A percentile compares a stretch with the other conserved stretches of the same genome.
Evolutionary conservation across 2,888 invertebrate species (phyloP).

Genomic region (Drosophila basisetae): DNA sequence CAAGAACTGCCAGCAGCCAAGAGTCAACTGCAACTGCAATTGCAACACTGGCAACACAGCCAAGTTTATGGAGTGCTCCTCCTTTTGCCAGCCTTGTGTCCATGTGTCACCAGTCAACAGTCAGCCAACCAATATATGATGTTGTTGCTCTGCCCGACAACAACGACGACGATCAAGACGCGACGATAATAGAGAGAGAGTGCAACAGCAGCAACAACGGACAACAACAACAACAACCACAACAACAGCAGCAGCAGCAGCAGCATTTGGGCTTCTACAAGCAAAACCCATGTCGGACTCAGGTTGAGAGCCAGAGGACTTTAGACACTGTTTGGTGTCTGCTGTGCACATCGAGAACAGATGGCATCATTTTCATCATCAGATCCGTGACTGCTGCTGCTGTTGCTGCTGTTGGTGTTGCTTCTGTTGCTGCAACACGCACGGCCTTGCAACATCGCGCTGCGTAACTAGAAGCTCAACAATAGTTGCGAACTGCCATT

Average conservation of each 20-base stretch:
- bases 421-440: slow-evolving; percentile 31
- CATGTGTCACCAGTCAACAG: slow-evolving; percentile 79
- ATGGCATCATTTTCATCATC: slow-evolving; percentile 62
- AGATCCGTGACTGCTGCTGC: slow-evolving; percentile 21
- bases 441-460: slow-evolving; percentile 21
- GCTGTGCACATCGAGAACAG: slow-evolving; percentile 41
- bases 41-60: slow-evolving; percentile 43
- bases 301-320: slow-evolving; percentile 33
- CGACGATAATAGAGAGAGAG: slow-evolving; percentile 68
- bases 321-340: slow-evolving; percentile 26
- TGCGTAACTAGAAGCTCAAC: slow-evolving; percentile 17
- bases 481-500: slow-evolving; percentile 7
- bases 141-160: slow-evolving; percentile 58
- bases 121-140: slow-evolving; percentile 72
- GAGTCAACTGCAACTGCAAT: slow-evolving; percentile 43
- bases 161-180: slow-evolving; percentile 56
- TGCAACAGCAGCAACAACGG: slow-evolving; percentile 18
- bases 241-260: slow-evolving; percentile 6
- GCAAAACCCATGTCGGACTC: slow-evolving; percentile 51
- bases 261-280: slow-evolving; percentile 37
- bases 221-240: slow-evolving; percentile 9
- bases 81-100: slow-evolving; percentile 63
- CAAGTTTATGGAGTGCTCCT: slow-evolving; percentile 70
- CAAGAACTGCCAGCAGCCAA: slow-evolving; percentile 16
- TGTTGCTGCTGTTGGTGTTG: slow-evolving; percentile 4